phyloP scores from a whole-genome alignment of 1,140 invertebrate genomes.

The Cherax destructor region DNA sequence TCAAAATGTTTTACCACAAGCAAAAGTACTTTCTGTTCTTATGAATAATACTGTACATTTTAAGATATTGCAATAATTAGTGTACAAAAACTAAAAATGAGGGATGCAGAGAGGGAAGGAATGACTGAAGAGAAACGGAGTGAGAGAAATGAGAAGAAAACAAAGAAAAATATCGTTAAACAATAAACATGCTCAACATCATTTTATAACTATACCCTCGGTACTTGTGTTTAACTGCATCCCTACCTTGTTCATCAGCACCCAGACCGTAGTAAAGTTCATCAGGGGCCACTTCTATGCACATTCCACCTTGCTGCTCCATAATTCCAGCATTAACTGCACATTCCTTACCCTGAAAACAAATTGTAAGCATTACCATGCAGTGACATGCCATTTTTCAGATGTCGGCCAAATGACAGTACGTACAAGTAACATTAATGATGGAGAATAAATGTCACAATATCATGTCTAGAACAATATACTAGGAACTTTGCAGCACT shows the following conservation, averaged over 20 bases:
- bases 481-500: too few relatives aligned
- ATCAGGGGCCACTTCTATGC: conserved; percentile 28
- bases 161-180: not conserved
- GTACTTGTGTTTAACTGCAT: not conserved
- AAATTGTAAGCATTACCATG: not conserved
- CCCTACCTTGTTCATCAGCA: conserved; percentile 28
- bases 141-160: too few relatives aligned
- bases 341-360: conserved; percentile 58
- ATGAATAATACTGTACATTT: too few relatives aligned
- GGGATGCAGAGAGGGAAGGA: too few relatives aligned
- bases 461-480: not conserved
- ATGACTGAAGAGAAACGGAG: too few relatives aligned
- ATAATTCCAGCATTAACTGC: conserved; percentile 60
- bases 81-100: too few relatives aligned
- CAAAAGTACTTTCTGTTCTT: too few relatives aligned
- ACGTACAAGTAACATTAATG: too few relatives aligned
- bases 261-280: conserved; percentile 58
- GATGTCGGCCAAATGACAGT: too few relatives aligned
- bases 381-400: not conserved
- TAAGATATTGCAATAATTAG: too few relatives aligned
- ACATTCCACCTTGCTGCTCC: conserved; percentile 39
- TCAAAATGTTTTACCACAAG: too few relatives aligned
- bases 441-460: not conserved
- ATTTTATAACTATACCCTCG: not conserved
- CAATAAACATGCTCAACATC: not conserved